These are phyloP conservation scores for Orthonyx spaldingii DNA, from an alignment of 2,113 vertebrate genomes.

Conservation along the genomic window DNA sequence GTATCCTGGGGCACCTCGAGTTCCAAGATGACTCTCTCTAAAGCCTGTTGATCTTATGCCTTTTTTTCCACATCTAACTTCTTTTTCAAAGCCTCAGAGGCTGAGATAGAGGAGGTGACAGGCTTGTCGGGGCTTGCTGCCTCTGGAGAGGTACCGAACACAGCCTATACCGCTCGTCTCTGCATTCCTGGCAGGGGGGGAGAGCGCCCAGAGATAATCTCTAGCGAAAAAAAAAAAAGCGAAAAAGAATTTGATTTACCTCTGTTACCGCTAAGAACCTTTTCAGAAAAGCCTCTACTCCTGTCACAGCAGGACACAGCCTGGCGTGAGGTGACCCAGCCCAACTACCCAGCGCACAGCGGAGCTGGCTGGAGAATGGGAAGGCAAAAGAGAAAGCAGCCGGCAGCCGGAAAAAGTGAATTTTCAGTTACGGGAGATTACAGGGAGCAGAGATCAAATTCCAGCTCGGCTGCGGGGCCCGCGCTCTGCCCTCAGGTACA, in stretches of 20 bases:
- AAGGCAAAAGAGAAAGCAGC: background rate
- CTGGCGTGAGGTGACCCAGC: background rate
- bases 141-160: background rate
- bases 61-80: background rate
- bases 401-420: background rate
- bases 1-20: constrained; percentile 1
- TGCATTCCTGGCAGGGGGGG: background rate
- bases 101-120: constrained; percentile 33
- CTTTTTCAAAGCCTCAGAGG: background rate
- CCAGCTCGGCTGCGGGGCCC: background rate
- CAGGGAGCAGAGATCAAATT: constrained; percentile 47
- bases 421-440: background rate
- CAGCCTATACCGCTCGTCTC: background rate
- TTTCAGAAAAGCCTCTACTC: background rate
- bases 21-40: background rate
- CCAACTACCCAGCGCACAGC: background rate
- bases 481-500: background rate
- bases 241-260: background rate
- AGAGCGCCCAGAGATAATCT: background rate
- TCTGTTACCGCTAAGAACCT: background rate
- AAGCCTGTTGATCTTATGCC: background rate
- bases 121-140: constrained; percentile 44
- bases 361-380: background rate
- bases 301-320: background rate
- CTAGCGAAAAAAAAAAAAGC: background rate